A percentile compares a stretch with the other conserved stretches of the same genome.
Conservation (phyloP, 2,888 invertebrate genomes). For the Tethea ocularis region DNA sequence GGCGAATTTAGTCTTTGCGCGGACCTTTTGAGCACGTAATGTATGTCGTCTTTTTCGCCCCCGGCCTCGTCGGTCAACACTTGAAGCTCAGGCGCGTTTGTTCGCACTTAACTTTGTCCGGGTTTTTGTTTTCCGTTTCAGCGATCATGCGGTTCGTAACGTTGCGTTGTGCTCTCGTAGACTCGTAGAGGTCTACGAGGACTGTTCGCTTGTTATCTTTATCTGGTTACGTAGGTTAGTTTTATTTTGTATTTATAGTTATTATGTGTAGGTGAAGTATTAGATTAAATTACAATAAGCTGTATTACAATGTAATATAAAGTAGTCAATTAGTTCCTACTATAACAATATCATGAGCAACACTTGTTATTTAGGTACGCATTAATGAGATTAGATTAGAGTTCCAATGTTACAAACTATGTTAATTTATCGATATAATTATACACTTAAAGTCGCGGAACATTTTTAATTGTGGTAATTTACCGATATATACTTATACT, state of each 20-base stretch:
- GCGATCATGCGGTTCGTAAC: constrained; percentile 5
- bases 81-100: constrained; percentile 71
- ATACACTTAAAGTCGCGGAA: neutral
- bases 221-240: neutral
- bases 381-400: neutral
- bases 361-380: neutral
- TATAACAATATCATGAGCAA: neutral
- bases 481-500: neutral
- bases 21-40: constrained; percentile 60
- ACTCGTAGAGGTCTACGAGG: constrained; percentile 6
- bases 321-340: neutral
- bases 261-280: neutral
- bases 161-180: neutral
- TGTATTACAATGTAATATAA: neutral
- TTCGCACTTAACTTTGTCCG: constrained; percentile 72
- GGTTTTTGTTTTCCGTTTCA: constrained; percentile 36
- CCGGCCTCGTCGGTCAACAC: constrained; percentile 57
- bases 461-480: neutral
- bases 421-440: constrained; percentile 1
- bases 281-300: neutral
- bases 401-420: neutral
- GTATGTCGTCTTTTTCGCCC: constrained; percentile 59
- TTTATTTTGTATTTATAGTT: neutral
- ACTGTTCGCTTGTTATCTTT: neutral
- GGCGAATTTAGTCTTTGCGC: constrained; percentile 72